Conservation (phyloP, 2,888 invertebrate species). For the Spisula solida region DNA sequence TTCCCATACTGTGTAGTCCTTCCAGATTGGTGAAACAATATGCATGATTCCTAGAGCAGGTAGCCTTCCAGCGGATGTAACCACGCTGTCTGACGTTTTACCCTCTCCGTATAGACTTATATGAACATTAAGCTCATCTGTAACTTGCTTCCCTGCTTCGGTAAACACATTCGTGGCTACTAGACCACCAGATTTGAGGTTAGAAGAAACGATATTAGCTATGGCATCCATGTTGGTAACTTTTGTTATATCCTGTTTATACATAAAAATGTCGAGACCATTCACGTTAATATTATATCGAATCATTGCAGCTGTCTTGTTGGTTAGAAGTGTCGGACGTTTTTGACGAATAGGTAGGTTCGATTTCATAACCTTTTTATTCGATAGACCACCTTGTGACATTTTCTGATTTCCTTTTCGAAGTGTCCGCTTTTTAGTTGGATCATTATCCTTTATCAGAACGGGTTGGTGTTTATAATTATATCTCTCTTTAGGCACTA, state of each 20-base stretch:
- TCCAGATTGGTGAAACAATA: constrained; percentile 64
- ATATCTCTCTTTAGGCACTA: constrained; percentile 53
- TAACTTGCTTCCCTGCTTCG: constrained; percentile 59
- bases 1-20: constrained; percentile 57
- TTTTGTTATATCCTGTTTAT: constrained; percentile 62
- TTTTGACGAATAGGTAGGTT: constrained; percentile 39
- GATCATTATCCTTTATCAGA: constrained; percentile 61
- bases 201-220: constrained; percentile 58
- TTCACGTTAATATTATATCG: constrained; percentile 67
- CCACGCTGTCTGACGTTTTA: constrained; percentile 52
- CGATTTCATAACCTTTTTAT: constrained; percentile 22
- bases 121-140: constrained; percentile 62
- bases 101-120: constrained; percentile 57
- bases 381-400: constrained; percentile 25
- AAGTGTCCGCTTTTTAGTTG: constrained; percentile 44
- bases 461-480: constrained; percentile 43
- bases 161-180: constrained; percentile 50
- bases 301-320: constrained; percentile 41
- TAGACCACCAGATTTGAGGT: constrained; percentile 54
- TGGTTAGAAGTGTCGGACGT: constrained; percentile 36
- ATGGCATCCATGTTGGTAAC: constrained; percentile 63
- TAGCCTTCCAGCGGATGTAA: constrained; percentile 66
- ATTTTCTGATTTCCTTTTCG: constrained; percentile 45
- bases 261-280: constrained; percentile 69
- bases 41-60: constrained; percentile 65